phyloP scores from a whole-genome alignment of 2,797 vertebrate species.

The Gadopsis bispinosus region DNA sequence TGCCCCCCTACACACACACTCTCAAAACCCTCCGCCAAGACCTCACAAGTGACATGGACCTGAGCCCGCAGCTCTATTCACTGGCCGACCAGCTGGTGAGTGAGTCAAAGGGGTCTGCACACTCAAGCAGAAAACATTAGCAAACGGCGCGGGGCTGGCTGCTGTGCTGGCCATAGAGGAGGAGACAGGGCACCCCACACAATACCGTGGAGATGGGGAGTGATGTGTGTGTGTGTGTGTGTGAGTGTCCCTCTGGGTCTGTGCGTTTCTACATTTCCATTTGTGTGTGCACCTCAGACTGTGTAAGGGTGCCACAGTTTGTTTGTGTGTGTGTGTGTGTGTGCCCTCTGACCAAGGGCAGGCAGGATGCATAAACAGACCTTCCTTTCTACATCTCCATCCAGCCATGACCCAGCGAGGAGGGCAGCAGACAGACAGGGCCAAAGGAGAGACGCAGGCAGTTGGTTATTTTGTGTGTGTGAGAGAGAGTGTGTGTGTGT shows the following conservation, averaged over 20 bases:
- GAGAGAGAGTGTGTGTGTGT: constrained; percentile 22
- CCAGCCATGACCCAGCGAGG: constrained; percentile 81
- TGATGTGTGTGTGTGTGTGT: constrained; percentile 44
- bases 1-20: constrained; percentile 13
- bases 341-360: constrained; percentile 72
- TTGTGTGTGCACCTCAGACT: constrained; percentile 18
- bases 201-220: constrained; percentile 62
- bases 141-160: constrained; percentile 80
- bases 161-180: constrained; percentile 63
- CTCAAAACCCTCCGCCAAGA: constrained; percentile 90
- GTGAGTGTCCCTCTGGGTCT: constrained; percentile 33
- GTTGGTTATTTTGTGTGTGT: constrained; percentile 75
- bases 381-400: constrained; percentile 82
- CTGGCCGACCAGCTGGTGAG: constrained; percentile 95
- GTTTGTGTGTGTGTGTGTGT: constrained; percentile 32
- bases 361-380: constrained; percentile 83
- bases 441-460: constrained; percentile 71
- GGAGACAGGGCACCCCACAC: constrained; percentile 60
- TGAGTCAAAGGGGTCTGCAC: constrained; percentile 92
- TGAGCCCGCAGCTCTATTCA: constrained; percentile 93
- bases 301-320: constrained; percentile 13
- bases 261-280: constrained; percentile 24
- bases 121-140: constrained; percentile 89
- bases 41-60: constrained; percentile 98
- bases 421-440: constrained; percentile 77